phyloP scores from a whole-genome alignment of 2,888 invertebrate genomes.

The Eupsilia transversa region DNA sequence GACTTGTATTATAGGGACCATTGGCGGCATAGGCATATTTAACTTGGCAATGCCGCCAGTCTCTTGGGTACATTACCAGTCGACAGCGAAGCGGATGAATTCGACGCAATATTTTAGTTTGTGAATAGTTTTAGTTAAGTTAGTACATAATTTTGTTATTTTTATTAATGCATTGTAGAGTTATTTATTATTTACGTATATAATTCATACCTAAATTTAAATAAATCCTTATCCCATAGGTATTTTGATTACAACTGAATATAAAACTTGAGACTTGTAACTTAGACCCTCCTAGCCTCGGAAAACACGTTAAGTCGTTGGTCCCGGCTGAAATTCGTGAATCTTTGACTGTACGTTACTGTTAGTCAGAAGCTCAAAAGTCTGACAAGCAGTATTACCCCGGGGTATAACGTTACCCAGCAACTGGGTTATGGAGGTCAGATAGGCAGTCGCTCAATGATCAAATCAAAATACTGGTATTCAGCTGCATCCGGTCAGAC shows the following conservation, averaged over 20 bases:
- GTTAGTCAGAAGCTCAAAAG: neutral
- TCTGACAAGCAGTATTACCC: neutral
- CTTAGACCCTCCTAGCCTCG: neutral
- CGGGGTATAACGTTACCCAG: neutral
- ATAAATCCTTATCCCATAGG: too few relatives aligned
- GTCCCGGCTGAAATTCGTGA: neutral
- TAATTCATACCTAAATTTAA: too few relatives aligned
- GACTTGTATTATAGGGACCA: neutral
- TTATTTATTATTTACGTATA: too few relatives aligned
- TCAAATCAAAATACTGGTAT: neutral
- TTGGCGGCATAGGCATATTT: too few relatives aligned
- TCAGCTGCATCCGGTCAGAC: neutral
- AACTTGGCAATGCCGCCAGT: too few relatives aligned
- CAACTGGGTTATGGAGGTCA: neutral
- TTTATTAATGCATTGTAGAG: too few relatives aligned
- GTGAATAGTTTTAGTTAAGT: too few relatives aligned
- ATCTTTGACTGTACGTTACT: neutral
- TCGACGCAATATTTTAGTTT: too few relatives aligned
- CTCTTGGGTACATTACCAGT: too few relatives aligned
- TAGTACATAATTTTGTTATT: too few relatives aligned
- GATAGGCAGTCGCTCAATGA: neutral
- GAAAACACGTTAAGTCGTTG: neutral
- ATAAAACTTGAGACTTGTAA: neutral
- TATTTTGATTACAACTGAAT: neutral
- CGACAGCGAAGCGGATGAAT: too few relatives aligned